A percentile compares a stretch with the other conserved stretches of the same genome.
These are phyloP conservation scores for Drosophila testacea DNA, from an alignment of 2,888 invertebrate species.

Conservation along the genomic window DNA sequence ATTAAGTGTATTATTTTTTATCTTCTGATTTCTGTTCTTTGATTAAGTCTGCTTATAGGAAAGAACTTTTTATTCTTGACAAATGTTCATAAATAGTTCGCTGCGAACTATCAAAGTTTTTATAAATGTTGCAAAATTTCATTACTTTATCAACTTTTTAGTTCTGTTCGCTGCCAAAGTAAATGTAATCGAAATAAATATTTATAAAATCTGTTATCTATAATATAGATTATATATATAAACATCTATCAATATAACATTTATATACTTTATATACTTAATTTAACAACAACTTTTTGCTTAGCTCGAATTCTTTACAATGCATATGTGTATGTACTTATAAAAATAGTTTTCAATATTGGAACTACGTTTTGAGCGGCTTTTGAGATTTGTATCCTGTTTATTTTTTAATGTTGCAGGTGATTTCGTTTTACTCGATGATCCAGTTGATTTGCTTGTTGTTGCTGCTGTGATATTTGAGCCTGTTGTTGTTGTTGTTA, in stretches of 20 bases:
- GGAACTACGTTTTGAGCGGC: conserved; percentile 29
- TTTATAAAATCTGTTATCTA: conserved; percentile 50
- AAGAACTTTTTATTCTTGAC: conserved; percentile 30
- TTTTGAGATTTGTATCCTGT: conserved; percentile 24
- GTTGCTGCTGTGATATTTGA: conserved; percentile 24
- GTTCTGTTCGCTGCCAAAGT: conserved; percentile 36
- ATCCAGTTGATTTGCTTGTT: conserved; percentile 30
- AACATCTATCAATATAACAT: conserved; percentile 36
- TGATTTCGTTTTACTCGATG: conserved; percentile 59
- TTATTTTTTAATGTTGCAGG: conserved; percentile 61
- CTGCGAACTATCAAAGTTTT: conserved; percentile 29
- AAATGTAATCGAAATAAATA: conserved; percentile 48
- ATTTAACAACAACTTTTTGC: conserved; percentile 29
- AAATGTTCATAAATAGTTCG: conserved; percentile 29
- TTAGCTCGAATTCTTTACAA: conserved; percentile 47
- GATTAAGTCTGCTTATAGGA: conserved; percentile 30
- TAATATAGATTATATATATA: conserved; percentile 12
- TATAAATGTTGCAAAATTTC: conserved; percentile 36
- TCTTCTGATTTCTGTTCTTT: not conserved
- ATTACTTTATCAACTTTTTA: not conserved
- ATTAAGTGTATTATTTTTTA: conserved; percentile 25
- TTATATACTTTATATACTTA: conserved; percentile 20
- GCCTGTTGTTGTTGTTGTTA: conserved; percentile 21
- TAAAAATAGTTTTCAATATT: conserved; percentile 67
- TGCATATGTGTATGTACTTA: conserved; percentile 51